These are phyloP conservation scores for Lasiurus borealis DNA, from an alignment of 2,113 vertebrate genomes.

Conservation along the genomic window DNA sequence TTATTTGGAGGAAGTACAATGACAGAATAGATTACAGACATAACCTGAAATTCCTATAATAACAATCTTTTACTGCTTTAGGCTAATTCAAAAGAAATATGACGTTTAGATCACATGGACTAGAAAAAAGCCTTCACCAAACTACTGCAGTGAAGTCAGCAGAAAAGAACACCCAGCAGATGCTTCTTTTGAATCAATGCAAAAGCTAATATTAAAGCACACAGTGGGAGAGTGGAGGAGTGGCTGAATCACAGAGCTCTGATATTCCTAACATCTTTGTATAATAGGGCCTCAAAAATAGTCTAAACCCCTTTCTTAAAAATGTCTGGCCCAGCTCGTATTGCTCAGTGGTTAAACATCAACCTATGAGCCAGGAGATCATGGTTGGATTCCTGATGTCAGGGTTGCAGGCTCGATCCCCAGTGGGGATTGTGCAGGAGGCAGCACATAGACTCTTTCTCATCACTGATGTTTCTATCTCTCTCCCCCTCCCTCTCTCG, in stretches of 20 bases:
- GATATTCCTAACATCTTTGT: neutral
- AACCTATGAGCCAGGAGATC: no score
- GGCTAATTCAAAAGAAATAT: constrained; percentile 64
- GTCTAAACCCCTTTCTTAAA: constrained; percentile 32
- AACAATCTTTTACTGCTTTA: constrained; percentile 34
- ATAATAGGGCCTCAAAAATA: neutral
- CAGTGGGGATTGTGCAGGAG: no score
- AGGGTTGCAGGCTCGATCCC: no score
- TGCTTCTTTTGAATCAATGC: constrained; percentile 49
- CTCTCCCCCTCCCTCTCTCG: no score
- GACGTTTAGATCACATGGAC: constrained; percentile 45
- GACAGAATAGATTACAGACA: neutral
- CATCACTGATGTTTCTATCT: no score
- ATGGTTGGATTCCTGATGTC: no score
- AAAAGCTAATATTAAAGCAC: constrained; percentile 43
- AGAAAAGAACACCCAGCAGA: neutral
- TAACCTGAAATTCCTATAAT: constrained; percentile 53
- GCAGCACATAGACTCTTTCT: no score
- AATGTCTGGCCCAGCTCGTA: neutral
- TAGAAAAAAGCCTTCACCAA: constrained; percentile 30
- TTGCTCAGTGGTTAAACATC: no score
- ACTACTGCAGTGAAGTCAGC: constrained; percentile 26
- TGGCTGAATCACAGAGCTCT: constrained; percentile 7
- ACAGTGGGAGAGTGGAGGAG: neutral
- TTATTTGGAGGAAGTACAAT: constrained; percentile 40